These are phyloP conservation scores for Onychomys leucogaster DNA, from an alignment of 2,797 vertebrate genomes.

Conservation along the genomic window DNA sequence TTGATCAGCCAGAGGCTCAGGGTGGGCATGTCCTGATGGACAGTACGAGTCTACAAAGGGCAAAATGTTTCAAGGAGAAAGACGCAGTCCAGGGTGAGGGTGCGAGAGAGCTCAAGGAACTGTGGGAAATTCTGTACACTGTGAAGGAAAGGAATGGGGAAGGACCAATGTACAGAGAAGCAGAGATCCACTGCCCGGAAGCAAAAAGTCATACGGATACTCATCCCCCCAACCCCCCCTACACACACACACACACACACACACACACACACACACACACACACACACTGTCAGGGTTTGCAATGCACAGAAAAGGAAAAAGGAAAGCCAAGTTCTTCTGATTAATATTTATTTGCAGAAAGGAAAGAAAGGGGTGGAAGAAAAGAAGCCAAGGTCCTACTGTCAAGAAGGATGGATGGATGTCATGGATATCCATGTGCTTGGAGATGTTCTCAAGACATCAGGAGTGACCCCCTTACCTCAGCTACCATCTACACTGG, in stretches of 20 bases:
- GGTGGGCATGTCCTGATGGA: neutral
- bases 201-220: accelerated
- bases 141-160: too few relatives aligned
- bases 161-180: neutral
- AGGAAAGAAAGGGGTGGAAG: too few relatives aligned
- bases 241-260: too few relatives aligned
- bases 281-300: neutral
- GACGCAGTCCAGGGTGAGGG: neutral
- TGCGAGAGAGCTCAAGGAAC: neutral
- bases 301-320: neutral
- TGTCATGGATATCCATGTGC: neutral
- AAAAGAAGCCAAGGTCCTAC: neutral
- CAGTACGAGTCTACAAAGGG: neutral
- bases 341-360: constrained; percentile 32
- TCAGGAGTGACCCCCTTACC: neutral
- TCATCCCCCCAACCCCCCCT: accelerated
- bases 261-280: too few relatives aligned
- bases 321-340: neutral
- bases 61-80: neutral
- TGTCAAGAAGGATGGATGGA: neutral
- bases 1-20: neutral
- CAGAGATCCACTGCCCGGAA: neutral
- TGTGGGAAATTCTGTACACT: neutral
- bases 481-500: neutral
- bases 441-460: neutral